Conservation (phyloP, 2,113 vertebrate species). For the Pholis gunnellus region DNA sequence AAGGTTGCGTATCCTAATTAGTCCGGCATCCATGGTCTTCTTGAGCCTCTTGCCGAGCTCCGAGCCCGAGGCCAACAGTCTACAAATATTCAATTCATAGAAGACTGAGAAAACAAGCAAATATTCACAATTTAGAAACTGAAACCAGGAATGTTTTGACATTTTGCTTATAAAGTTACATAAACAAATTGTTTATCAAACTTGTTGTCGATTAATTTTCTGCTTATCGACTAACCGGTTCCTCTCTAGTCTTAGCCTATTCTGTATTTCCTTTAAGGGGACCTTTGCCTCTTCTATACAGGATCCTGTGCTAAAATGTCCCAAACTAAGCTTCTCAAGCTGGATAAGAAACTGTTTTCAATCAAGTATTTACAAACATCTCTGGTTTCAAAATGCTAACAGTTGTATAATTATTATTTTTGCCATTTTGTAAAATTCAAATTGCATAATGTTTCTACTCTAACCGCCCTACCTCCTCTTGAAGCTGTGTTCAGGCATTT, state of each 20-base stretch:
- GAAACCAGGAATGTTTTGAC: background rate
- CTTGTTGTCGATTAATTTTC: too few relatives aligned
- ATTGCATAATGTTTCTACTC: background rate
- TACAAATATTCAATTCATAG: background rate
- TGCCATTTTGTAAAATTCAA: background rate
- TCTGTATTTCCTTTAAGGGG: background rate
- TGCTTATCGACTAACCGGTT: background rate
- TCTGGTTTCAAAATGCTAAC: background rate
- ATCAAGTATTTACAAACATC: background rate
- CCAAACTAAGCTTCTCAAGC: background rate
- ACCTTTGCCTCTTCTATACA: background rate
- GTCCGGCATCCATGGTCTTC: too few relatives aligned
- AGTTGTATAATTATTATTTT: background rate
- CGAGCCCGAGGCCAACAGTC: too few relatives aligned
- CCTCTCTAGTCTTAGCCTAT: background rate
- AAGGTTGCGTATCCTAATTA: background rate
- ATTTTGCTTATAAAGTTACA: too few relatives aligned
- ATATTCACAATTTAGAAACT: background rate
- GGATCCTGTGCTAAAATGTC: background rate
- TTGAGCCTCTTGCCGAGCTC: too few relatives aligned
- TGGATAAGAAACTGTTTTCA: background rate
- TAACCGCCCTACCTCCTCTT: background rate
- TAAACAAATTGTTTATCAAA: too few relatives aligned
- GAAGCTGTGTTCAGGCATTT: background rate
- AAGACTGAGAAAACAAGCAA: background rate